Base-by-base conservation (phyloP, 2,113 vertebrate genomes). In the Camelus bactrianus region DNA sequence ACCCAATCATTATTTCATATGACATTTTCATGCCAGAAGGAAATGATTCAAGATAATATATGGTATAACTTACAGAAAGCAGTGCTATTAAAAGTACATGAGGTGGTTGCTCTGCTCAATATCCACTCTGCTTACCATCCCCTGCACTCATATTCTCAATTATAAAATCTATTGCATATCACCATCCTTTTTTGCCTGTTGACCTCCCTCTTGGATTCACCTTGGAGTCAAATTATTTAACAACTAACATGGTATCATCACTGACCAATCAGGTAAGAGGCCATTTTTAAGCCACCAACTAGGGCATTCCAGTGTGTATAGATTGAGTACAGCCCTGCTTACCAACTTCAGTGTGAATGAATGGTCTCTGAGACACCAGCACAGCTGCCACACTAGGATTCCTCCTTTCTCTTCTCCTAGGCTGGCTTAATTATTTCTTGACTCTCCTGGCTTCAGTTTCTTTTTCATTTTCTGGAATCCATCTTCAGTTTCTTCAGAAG, bases 1-100 rank as follows among this genome's bases (percentile, higher is more conserved):
- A 93, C 22, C 32, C 69, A 96, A 50, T 48, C 19, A 10, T 86
- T 93, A 95, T 80, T 98, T 95, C 91, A 52, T 91, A 9, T 28
- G 93, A 70, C 38, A 67, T 77, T 93, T 95, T 93, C 82, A 92
- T 38, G 52, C 62, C 93, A 91, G 89, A 95, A 96, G 87, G 48
- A 97, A 97, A 72, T 88, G 70, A 94, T 83, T 88, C 88, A 95
- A n/a, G 52, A 69, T 64, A 84, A 81, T 70, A 76, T n/a, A 60
- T 38, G 56, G 48, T 87, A 82, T 94, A 84, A 97, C 69, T 95
- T 73, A 3, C 2, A 60, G 56, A 94, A 91, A 64, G 32, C 10
- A 65, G 20, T 60, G 22, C 30, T 28, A 67, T 96, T 93, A 89
- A 88, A 95, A n/a, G 38, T 91, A 15, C 28, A 28, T 38, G 35